These are phyloP conservation scores for Spilosoma lubricipeda DNA, from an alignment of 2,888 invertebrate genomes.

Conservation along the genomic window DNA sequence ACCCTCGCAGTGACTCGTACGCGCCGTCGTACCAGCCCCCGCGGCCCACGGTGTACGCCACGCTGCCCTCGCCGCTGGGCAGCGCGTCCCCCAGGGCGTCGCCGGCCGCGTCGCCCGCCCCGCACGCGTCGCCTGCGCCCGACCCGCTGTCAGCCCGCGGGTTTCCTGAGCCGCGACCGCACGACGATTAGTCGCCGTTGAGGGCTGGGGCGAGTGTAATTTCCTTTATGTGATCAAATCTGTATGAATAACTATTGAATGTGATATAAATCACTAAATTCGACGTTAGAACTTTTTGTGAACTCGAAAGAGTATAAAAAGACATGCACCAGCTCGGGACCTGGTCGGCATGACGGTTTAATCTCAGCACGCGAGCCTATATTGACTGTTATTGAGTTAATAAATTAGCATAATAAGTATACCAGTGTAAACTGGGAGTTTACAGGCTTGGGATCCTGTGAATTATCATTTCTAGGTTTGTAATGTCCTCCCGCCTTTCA, in stretches of 20 bases:
- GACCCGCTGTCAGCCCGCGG: constrained; percentile 69
- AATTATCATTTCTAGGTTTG: constrained; percentile 62
- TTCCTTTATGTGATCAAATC: constrained; percentile 20
- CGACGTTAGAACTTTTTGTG: constrained; percentile 43
- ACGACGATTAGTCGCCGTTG: constrained; percentile 65
- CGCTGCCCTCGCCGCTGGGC: constrained; percentile 79
- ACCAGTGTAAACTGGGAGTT: constrained; percentile 49
- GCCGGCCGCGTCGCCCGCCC: constrained; percentile 76
- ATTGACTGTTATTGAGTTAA: constrained; percentile 53
- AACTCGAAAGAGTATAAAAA: constrained; percentile 48
- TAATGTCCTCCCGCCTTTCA: constrained; percentile 73
- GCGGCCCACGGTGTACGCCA: constrained; percentile 82
- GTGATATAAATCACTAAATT: constrained; percentile 50
- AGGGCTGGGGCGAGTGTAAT: background rate
- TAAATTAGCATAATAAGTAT: constrained; percentile 57
- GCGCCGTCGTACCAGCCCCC: constrained; percentile 83
- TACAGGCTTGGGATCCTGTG: constrained; percentile 54
- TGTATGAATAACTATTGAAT: too few species aligned
- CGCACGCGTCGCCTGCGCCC: constrained; percentile 65
- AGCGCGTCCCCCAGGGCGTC: constrained; percentile 77
- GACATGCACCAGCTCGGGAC: constrained; percentile 60
- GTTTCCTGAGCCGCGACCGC: constrained; percentile 63
- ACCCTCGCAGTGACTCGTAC: constrained; percentile 83
- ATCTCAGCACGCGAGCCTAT: constrained; percentile 49
- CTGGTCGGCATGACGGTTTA: constrained; percentile 55